Evolutionary conservation across 2,888 invertebrate species (phyloP).

Genomic region (Lasioglossum morio): DNA sequence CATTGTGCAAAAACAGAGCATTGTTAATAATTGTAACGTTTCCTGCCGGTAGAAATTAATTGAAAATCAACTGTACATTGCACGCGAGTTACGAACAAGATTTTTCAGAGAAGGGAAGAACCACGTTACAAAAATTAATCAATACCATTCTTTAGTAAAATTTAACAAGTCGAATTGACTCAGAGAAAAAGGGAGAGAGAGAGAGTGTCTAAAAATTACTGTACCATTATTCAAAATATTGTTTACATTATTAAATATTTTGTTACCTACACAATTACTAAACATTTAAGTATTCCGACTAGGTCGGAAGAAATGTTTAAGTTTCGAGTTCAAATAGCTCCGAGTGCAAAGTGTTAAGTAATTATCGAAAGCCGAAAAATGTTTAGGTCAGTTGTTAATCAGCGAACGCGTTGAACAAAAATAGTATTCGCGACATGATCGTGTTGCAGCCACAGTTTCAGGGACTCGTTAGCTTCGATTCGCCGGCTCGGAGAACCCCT

Average conservation of each 20-base stretch:
- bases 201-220: no score
- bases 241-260: no score
- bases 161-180: background rate
- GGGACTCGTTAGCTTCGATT: slow-evolving; percentile 24
- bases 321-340: no score
- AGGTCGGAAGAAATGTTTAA: no score
- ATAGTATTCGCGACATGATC: background rate
- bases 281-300: no score
- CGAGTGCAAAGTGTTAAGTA: no score
- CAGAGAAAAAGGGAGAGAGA: no score
- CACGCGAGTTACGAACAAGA: background rate
- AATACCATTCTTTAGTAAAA: background rate
- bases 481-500: slow-evolving; percentile 79
- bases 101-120: background rate
- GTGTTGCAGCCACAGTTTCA: background rate
- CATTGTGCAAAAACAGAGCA: background rate
- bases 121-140: background rate
- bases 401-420: background rate
- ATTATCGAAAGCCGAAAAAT: background rate
- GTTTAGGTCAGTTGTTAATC: background rate
- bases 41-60: background rate
- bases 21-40: background rate
- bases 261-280: no score
- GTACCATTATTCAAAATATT: no score
- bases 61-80: background rate